Evolutionary conservation across 2,113 vertebrate species (phyloP).

Genomic region (Hydrolagus affinis): DNA sequence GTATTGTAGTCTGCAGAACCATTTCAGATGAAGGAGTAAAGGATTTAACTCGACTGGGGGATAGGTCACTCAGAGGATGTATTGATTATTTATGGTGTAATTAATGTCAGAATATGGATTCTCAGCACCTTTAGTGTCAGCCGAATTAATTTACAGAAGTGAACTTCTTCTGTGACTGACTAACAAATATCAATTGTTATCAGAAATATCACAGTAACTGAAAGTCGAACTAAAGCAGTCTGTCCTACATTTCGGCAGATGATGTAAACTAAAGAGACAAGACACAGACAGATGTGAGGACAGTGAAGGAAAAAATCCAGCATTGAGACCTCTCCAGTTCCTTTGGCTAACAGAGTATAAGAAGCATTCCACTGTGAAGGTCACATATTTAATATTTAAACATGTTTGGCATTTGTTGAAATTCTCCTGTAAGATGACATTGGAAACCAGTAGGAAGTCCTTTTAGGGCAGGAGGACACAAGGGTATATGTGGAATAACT

Average conservation of each 20-base stretch:
- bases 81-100: background rate
- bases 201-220: background rate
- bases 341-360: background rate
- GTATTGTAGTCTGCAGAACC: background rate
- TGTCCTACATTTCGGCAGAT: background rate
- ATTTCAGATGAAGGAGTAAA: constrained; percentile 12
- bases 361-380: constrained; percentile 12
- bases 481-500: background rate
- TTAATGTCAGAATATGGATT: background rate
- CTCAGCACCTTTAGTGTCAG: background rate
- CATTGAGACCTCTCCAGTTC: background rate
- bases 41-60: too few relatives aligned
- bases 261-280: background rate
- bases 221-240: background rate
- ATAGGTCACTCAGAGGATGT: background rate
- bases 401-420: constrained; percentile 3
- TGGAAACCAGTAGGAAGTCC: background rate
- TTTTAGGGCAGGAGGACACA: background rate
- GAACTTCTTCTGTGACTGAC: background rate
- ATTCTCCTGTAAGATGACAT: background rate
- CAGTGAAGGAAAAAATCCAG: background rate
- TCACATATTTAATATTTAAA: constrained; percentile 17
- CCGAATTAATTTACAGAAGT: background rate
- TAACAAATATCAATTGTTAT: background rate
- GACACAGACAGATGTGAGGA: background rate